phyloP scores from a whole-genome alignment of 2,113 vertebrate species.

The Dissostichus mawsoni region DNA sequence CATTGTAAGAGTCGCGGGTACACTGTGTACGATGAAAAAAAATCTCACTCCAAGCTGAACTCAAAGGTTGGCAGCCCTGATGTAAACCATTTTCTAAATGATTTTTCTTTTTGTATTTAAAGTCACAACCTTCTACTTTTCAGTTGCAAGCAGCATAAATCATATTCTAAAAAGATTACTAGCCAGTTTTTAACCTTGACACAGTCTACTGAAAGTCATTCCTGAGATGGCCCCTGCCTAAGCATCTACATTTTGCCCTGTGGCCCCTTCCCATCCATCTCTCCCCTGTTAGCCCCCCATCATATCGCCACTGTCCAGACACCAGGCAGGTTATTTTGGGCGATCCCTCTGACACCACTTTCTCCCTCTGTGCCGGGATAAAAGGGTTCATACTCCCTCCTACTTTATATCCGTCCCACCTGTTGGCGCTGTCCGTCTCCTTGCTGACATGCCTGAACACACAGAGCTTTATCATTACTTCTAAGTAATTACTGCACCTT shows the following conservation, averaged over 20 bases:
- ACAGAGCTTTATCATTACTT: constrained; percentile 41
- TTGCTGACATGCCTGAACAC: constrained; percentile 59
- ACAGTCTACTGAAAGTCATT: constrained; percentile 19
- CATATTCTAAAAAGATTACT: not conserved
- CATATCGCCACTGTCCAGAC: constrained; percentile 52
- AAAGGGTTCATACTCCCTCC: constrained; percentile 57
- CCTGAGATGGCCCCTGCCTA: constrained; percentile 18
- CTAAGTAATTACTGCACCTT: constrained; percentile 39
- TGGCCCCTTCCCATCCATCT: constrained; percentile 54
- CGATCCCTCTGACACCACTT: constrained; percentile 73
- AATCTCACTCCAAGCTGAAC: too few species aligned
- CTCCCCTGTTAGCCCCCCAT: constrained; percentile 47
- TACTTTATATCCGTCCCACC: constrained; percentile 68
- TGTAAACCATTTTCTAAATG: not conserved
- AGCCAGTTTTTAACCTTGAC: constrained; percentile 7
- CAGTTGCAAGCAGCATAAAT: not conserved
- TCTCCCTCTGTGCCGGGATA: constrained; percentile 64
- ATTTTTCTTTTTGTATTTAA: not conserved
- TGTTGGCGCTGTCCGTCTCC: constrained; percentile 72
- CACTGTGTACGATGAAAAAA: too few species aligned
- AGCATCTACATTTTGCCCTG: constrained; percentile 25
- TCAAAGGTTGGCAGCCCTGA: too few species aligned
- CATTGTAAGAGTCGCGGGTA: too few species aligned
- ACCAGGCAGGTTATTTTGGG: constrained; percentile 74
- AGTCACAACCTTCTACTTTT: not conserved